Evolutionary conservation across 2,797 vertebrate genomes (phyloP), one percentile per base, ranked within the genome.

Genomic region (Cirrhinus mrigala): DNA sequence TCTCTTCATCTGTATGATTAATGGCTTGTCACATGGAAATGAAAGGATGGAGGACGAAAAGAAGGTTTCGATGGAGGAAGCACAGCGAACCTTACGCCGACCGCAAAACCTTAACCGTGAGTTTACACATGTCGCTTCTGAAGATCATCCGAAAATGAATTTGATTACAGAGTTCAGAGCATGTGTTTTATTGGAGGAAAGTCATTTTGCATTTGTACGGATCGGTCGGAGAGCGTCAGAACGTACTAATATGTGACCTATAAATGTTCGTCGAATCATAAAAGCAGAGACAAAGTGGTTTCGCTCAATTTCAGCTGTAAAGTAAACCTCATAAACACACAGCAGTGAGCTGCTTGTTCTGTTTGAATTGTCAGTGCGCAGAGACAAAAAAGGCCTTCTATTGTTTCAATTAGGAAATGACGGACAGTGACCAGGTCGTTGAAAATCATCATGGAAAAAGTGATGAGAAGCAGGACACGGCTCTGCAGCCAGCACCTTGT

Each of bases 1-100:
- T 73, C 87, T 87, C 60, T 81, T 84, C 77, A 84, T 83, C 84
- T 84, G 50, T 84, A 82, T 87, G 89, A 88, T 88, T 84, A 87
- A 90, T 90, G 87, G 81, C 83, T 88, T 86, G 84, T 87, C 77
- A 85, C 74, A 79, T 82, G 82, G 68, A 90, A 88, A 90, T 90
- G 85, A 88, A 90, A 86, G 83, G 85, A 87, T 84, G 78, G 74
- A 82, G 77, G 50, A 75, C 71, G 27, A 85, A 85, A 85, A 82
- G 83, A 73, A 62, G 79, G 58, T 88, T 87, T 83, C 78, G 71
- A 83, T 75, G 71, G 62, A 79, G 46, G 29, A 85, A 88, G 60
- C 64, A 87, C 75, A 87, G 87, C 52, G 71, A 86, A 58, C 62
- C 50, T 77, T 80, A 83, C 29, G 20, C 75, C 20, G 50, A 86